A percentile compares a stretch with the other conserved stretches of the same genome.
Evolutionary conservation across 2,797 vertebrate genomes (phyloP).

Genomic region (Enteromius trimaculatus): DNA sequence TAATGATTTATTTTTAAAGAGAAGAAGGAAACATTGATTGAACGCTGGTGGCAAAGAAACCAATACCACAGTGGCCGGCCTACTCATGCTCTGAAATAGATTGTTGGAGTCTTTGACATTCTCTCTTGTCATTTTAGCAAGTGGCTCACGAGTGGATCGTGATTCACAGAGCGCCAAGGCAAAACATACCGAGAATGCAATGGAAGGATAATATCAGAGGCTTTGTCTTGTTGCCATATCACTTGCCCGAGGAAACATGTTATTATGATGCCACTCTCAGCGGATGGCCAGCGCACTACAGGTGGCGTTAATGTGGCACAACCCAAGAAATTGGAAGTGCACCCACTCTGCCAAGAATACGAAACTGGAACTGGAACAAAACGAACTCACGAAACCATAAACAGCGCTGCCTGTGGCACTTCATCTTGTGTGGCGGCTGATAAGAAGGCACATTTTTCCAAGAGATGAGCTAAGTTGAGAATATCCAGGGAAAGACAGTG

Average conservation of each 20-base stretch:
- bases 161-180: constrained; percentile 12
- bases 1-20: constrained; percentile 44
- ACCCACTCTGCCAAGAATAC: not conserved
- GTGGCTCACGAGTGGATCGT: constrained; percentile 31
- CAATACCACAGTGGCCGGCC: constrained; percentile 24
- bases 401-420: constrained; percentile 42
- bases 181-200: constrained; percentile 15
- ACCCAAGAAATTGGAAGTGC: constrained; percentile 14
- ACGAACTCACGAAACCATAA: constrained; percentile 20
- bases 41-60: constrained; percentile 42
- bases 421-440: constrained; percentile 46
- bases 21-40: constrained; percentile 39
- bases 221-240: constrained; percentile 43
- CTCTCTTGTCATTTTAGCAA: constrained; percentile 26
- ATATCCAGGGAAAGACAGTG: constrained; percentile 33
- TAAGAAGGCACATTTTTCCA: constrained; percentile 45
- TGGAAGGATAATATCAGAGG: constrained; percentile 32
- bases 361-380: constrained; percentile 33
- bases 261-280: constrained; percentile 11
- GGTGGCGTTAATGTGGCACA: constrained; percentile 33
- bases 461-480: constrained; percentile 45
- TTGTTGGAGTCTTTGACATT: constrained; percentile 27
- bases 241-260: constrained; percentile 8
- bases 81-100: constrained; percentile 24
- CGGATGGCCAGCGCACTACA: not conserved